These are phyloP conservation scores for Pyralis farinalis DNA, from an alignment of 2,888 invertebrate genomes.

Conservation along the genomic window DNA sequence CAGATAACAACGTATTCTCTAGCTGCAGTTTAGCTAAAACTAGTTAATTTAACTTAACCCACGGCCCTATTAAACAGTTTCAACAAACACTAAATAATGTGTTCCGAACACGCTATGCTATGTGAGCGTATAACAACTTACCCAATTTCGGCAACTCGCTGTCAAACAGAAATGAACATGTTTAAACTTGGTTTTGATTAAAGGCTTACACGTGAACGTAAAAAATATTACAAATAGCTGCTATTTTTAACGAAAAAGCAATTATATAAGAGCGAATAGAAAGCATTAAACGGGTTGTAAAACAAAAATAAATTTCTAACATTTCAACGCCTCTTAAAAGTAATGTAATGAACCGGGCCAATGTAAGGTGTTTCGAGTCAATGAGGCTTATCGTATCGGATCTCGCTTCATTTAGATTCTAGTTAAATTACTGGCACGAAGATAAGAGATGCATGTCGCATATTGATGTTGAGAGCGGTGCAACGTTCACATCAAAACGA, in stretches of 20 bases:
- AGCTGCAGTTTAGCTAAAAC: slow-evolving; percentile 30
- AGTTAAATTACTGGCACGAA: slow-evolving; percentile 70
- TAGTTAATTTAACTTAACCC: slow-evolving; percentile 59
- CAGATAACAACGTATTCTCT: slow-evolving; percentile 15
- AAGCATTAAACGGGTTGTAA: slow-evolving; percentile 17
- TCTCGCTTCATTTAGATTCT: slow-evolving; percentile 74
- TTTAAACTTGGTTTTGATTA: slow-evolving; percentile 22
- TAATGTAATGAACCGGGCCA: slow-evolving; percentile 60
- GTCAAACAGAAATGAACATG: slow-evolving; percentile 25
- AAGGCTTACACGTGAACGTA: slow-evolving; percentile 10
- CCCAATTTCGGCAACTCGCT: slow-evolving; percentile 37
- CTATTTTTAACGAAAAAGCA: slow-evolving; percentile 11
- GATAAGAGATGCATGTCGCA: slow-evolving; percentile 66
- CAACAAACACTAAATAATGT: slow-evolving; percentile 57
- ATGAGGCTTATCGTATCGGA: slow-evolving; percentile 72
- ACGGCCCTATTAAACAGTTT: slow-evolving; percentile 47
- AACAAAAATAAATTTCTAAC: slow-evolving; percentile 50
- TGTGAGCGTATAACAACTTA: slow-evolving; percentile 35
- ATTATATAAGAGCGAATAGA: slow-evolving; percentile 1
- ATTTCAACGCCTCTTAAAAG: slow-evolving; percentile 52
- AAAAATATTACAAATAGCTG: slow-evolving; percentile 15
- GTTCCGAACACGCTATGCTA: slow-evolving; percentile 41
- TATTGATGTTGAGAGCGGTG: slow-evolving; percentile 49
- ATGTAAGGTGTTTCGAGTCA: slow-evolving; percentile 63
- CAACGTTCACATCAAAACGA: slow-evolving; percentile 44